Conservation (phyloP, 2,113 vertebrate species). For the Sminthopsis crassicaudata region DNA sequence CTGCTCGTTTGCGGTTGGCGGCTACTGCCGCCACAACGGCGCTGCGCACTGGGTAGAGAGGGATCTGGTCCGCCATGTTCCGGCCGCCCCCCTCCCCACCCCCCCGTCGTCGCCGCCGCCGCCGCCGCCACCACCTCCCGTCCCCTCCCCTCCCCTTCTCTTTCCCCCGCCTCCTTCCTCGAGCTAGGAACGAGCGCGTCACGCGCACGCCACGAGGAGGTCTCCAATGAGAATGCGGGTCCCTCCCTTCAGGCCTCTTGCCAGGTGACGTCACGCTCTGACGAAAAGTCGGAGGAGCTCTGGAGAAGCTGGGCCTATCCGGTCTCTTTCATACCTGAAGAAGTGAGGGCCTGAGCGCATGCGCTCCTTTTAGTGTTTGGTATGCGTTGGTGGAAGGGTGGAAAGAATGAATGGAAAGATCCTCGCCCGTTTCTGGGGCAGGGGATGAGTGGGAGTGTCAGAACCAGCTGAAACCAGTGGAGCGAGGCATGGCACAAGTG, state of each 20-base stretch:
- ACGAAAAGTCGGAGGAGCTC: rapidly evolving
- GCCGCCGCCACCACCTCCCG: not conserved
- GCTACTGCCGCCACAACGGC: constrained; percentile 62
- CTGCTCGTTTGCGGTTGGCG: constrained; percentile 73
- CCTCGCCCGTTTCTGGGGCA: not conserved
- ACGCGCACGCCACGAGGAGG: not conserved
- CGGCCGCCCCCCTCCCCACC: not conserved
- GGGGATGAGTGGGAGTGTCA: not conserved
- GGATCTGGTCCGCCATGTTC: constrained; percentile 86
- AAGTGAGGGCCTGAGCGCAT: not conserved
- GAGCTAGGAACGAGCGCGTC: rapidly evolving
- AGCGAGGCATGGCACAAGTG: not conserved
- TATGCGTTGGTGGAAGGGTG: not conserved
- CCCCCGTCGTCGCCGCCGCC: not conserved
- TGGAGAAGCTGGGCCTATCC: not conserved
- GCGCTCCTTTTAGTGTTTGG: not conserved
- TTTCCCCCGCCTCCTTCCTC: not conserved
- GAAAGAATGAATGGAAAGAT: not conserved
- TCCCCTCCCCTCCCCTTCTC: not conserved
- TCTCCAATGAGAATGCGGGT: not conserved
- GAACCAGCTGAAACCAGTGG: not conserved
- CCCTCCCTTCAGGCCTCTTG: not conserved
- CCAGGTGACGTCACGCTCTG: not conserved
- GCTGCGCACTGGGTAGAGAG: constrained; percentile 82
- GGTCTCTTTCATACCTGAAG: not conserved